Conservation (phyloP, 2,113 vertebrate genomes). For the Odobenus rosmarus region DNA sequence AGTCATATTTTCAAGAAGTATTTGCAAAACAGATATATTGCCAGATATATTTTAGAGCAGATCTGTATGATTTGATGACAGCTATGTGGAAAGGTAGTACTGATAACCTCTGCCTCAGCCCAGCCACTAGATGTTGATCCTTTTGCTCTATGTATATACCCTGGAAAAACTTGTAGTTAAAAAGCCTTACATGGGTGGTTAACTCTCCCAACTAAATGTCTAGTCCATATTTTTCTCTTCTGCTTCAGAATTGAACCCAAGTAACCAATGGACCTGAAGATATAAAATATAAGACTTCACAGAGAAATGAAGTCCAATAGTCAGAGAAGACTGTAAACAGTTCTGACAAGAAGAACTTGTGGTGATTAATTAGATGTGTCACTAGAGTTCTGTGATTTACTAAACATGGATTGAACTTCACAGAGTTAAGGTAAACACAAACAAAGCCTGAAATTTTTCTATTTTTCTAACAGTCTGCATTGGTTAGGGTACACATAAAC, state of each 20-base stretch:
- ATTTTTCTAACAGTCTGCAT: constrained; percentile 36
- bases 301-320: constrained; percentile 31
- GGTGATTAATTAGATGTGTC: constrained; percentile 61
- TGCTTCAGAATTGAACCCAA: constrained; percentile 21
- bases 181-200: neutral
- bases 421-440: constrained; percentile 63
- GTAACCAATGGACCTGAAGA: neutral
- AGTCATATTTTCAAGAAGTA: neutral
- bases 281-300: constrained; percentile 36
- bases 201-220: constrained; percentile 8
- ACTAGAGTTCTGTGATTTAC: constrained; percentile 40
- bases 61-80: neutral
- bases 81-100: neutral
- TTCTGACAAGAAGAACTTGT: constrained; percentile 55
- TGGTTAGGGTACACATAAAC: constrained; percentile 21
- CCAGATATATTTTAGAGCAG: neutral
- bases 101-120: neutral
- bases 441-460: constrained; percentile 54
- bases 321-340: constrained; percentile 47
- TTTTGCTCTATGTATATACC: neutral
- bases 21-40: neutral
- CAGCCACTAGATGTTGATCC: neutral
- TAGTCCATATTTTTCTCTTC: constrained; percentile 13
- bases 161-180: neutral
- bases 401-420: constrained; percentile 55